phyloP scores from a whole-genome alignment of 2,113 vertebrate species.

The Empidonax alnorum region DNA sequence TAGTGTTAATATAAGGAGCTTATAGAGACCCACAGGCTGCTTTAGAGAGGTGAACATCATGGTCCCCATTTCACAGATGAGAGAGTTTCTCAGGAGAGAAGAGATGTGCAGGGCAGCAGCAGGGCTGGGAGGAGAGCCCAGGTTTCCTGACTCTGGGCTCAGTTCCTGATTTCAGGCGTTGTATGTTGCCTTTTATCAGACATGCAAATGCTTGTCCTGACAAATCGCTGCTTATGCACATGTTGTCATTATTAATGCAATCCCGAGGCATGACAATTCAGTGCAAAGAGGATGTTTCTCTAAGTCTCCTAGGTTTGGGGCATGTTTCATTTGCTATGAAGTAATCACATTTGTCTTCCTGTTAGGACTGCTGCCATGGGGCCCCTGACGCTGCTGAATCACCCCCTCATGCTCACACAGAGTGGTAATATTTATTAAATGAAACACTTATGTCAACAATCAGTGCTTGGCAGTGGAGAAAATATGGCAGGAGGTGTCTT shows the following conservation, averaged over 20 bases:
- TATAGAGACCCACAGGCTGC: neutral
- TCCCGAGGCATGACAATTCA: neutral
- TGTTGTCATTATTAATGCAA: neutral
- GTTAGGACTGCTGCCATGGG: neutral
- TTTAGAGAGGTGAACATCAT: neutral
- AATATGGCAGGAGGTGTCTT: slow-evolving; percentile 4
- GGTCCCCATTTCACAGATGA: neutral
- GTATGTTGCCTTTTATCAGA: neutral
- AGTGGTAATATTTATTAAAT: slow-evolving; percentile 39
- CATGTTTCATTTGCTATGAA: neutral
- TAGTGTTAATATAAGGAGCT: neutral
- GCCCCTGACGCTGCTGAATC: slow-evolving; percentile 37
- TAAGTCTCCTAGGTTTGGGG: neutral
- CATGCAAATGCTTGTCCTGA: neutral
- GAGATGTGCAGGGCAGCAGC: neutral
- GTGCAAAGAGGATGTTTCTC: neutral
- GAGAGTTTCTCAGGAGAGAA: neutral
- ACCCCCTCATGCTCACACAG: neutral
- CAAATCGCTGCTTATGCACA: neutral
- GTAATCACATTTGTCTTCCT: neutral
- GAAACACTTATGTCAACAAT: slow-evolving; percentile 37
- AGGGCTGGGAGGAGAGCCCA: neutral
- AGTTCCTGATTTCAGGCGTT: neutral
- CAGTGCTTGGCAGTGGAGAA: slow-evolving; percentile 28
- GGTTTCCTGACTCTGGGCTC: neutral